Conservation (phyloP, 2,888 invertebrate genomes). For the Nycteola revayana region DNA sequence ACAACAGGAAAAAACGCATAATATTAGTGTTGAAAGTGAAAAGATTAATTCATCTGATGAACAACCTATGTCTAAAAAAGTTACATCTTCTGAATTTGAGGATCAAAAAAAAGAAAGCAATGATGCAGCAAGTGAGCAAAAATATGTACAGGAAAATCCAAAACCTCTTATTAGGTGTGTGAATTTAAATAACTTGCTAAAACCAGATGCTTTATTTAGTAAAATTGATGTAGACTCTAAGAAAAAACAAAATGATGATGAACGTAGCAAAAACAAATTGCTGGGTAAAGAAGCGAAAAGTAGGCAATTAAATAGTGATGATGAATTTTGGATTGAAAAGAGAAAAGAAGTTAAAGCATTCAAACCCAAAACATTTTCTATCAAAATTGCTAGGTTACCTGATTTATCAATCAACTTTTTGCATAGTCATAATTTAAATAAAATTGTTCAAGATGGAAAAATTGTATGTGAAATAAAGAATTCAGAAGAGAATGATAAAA, state of each 20-base stretch:
- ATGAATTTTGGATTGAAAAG: constrained; percentile 40
- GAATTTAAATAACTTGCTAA: constrained; percentile 60
- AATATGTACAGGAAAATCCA: constrained; percentile 10
- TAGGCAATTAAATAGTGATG: constrained; percentile 9
- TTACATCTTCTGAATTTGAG: constrained; percentile 7
- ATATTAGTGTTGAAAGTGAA: constrained; percentile 6
- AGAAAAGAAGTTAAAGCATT: constrained; percentile 54
- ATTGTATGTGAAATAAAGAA: constrained; percentile 40
- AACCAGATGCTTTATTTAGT: constrained; percentile 43
- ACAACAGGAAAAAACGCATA: constrained; percentile 9
- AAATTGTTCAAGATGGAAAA: constrained; percentile 41
- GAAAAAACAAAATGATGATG: constrained; percentile 6
- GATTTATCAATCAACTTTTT: constrained; percentile 46
- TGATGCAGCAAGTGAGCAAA: constrained; percentile 14
- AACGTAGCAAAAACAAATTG: neutral
- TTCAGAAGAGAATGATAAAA: constrained; percentile 23
- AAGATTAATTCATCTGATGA: neutral
- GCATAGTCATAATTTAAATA: constrained; percentile 42
- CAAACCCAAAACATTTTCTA: constrained; percentile 50
- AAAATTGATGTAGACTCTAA: constrained; percentile 3
- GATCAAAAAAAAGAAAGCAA: constrained; percentile 1
- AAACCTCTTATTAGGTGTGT: constrained; percentile 68
- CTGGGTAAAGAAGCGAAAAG: constrained; percentile 9
- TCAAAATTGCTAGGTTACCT: constrained; percentile 51
- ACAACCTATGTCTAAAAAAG: constrained; percentile 14